Evolutionary conservation across 92 coral and sea anemone species (phyloP), one percentile per base, ranked within the genome.

Genomic region (Paramuricea clavata): DNA sequence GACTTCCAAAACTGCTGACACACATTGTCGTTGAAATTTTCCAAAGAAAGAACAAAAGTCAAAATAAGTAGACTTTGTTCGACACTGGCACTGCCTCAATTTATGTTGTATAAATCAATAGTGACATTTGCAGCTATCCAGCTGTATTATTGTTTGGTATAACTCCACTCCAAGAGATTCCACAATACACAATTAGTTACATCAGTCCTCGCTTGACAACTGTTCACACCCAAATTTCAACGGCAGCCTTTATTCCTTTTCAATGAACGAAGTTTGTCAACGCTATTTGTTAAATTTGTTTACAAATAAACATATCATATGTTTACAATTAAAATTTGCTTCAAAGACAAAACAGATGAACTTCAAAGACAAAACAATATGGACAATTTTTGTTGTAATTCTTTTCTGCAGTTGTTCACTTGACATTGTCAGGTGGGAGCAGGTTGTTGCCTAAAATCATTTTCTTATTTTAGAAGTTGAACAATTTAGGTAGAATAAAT

Each of bases 371-470:
- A 62, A 26, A 62, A 62, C 70, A 62, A 26, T 62, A 3, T 57
- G 2, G 19, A 49, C 12, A 3, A 22, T 52, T 60, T 60, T 60
- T 8, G 31, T 22, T 27, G 30, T 27, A 11, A 11, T 13, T 65
- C 31, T 31, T 11, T 0, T 54, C 11, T 54, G 23, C 3, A 54
- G 7, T 21, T 54, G 22, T 31, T 65, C 72, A 65, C 39, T 65
- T 26, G 41, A 8, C 54, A 23, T 54, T 54, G 27, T 65, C 36
- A 65, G 72, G 72, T 65, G 39, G 15, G 21, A 65, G 23, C 72
- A 27, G 72, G 72, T 65, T 54, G 72, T 65, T 65, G 13, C 19
- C 35, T 13, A 13, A 65, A 62, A 65, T 65, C 72, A 65, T 11
- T 65, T 65, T 65, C 36, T 31, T 65, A 16, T 28, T 65, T 65